Evolutionary conservation across 1,140 invertebrate genomes (phyloP), one percentile per base, ranked within the genome.

Genomic region (Musca vetustissima): DNA sequence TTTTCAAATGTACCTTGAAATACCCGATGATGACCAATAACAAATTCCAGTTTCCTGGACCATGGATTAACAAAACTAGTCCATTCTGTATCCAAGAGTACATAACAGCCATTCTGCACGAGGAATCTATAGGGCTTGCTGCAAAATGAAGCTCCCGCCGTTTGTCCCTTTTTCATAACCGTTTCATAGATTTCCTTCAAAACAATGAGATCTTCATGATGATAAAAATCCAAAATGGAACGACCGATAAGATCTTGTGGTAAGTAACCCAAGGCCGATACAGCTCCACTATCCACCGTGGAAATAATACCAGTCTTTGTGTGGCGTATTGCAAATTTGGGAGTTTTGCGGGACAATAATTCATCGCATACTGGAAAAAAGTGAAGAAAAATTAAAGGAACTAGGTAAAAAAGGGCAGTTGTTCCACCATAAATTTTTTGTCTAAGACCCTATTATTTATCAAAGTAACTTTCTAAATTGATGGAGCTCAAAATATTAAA

Each of bases 51-150:
- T 83, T 92, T 92, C 76, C 88, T 88, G 1, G 92, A 92, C 95
- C 95, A 98, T 0, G 96, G 95, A 87, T 97, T 97, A 32, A 96
- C 88, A 81, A 97, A 97, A 69, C 92, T 92, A 0, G 93, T 93
- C 94, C 94, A 98, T 82, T 97, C 93, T 0, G 95, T 96, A 83
- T 96, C 92, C 36, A 97, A 82, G 55, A 90, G 86, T 43, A 93
- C 86, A 79, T 88, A 96, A 72, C 89, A 88, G 1, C 94, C 93
- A 81, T 97, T 97, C 77, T 93, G 91, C 24, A 91, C 89, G 53
- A 90, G 85, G 80, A 97, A 93, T 69, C 81, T 66, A 74, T 88
- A 89, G 3, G 93, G 90, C 75, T 92, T 92, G 75, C 92, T 93
- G 70, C 88, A 87, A 76, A 91, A 89, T 4, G 90, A 87, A 49